Base-by-base conservation (phyloP, 2,888 invertebrate species). In the Platycnemis pennipes region DNA sequence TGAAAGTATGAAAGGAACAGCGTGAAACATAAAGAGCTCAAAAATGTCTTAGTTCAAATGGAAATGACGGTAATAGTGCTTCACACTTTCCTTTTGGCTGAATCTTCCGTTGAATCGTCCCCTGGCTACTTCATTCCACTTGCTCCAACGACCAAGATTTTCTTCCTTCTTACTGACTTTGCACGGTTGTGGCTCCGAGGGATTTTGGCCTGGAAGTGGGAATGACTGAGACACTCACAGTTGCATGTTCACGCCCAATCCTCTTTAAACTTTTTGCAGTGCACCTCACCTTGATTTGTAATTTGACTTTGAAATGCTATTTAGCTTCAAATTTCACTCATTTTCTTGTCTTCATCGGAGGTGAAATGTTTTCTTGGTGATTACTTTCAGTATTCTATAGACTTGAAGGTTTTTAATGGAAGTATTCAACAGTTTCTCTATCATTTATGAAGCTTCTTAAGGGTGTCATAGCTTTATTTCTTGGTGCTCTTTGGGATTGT, bases 201-300 rank as follows among this genome's bases (percentile, higher is more conserved):
- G 31, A n/a, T 7, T 77, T 77, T 77, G 69, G 7, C 7, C 11
- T 8, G 49, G 13, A 49, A 49, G 5, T 49, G 49, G 69, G 7
- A 77, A 77, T 37, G 11, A 49, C 31, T 13, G 2, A 4, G 63
- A 1, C 22, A 44, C 44, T 56, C 53, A 91, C 91, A 91, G 56
- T 91, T 56, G 91, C 91, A 91, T 91, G 91, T 63, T 91, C 91
- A 53, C 89, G 16, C 22, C 53, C 22, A 5, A 77, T 37, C 37
- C 69, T 37, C 31, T 77, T 77, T 77, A 31, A 5, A 22, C 26
- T 56, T 44, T 91, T 91, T 44, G 3, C 11, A 37, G 46, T 37
- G 89, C 91, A 91, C 91, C 42, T 91, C 44, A 56, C 91, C 31
- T 31, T 77, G 37, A 31, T 77, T 77, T 31, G 2, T 7, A 77